These are phyloP conservation scores for Anolis carolinensis DNA, from an alignment of 2,113 vertebrate genomes.

Conservation along the genomic window DNA sequence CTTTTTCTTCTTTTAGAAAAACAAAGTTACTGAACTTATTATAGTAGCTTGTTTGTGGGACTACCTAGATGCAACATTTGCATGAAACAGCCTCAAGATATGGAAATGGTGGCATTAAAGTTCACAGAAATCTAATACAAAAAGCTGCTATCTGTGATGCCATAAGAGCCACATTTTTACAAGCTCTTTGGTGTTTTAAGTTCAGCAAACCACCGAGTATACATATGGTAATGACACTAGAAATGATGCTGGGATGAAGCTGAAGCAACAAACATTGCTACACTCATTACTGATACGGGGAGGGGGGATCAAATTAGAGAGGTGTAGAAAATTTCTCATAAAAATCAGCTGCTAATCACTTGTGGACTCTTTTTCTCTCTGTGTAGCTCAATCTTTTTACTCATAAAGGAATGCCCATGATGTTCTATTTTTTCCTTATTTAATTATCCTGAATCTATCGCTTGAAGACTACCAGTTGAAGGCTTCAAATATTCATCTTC, in stretches of 20 bases:
- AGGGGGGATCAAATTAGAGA: slow-evolving; percentile 76
- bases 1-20: slow-evolving; percentile 17
- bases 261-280: slow-evolving; percentile 71
- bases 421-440: slow-evolving; percentile 74
- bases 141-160: slow-evolving; percentile 68
- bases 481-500: slow-evolving; percentile 74
- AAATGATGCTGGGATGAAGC: slow-evolving; percentile 71
- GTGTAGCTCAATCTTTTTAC: slow-evolving; percentile 60
- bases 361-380: slow-evolving; percentile 64
- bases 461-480: slow-evolving; percentile 69
- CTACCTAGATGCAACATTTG: slow-evolving; percentile 66
- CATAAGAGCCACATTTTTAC: slow-evolving; percentile 64
- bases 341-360: slow-evolving; percentile 74
- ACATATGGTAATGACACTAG: slow-evolving; percentile 68
- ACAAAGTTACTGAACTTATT: slow-evolving; percentile 59
- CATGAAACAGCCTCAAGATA: slow-evolving; percentile 66
- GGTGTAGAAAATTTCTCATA: slow-evolving; percentile 71
- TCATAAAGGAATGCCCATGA: slow-evolving; percentile 72
- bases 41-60: slow-evolving; percentile 62
- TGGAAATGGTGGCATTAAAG: slow-evolving; percentile 58
- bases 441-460: slow-evolving; percentile 77
- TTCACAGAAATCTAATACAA: slow-evolving; percentile 67
- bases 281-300: slow-evolving; percentile 73
- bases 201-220: slow-evolving; percentile 62
- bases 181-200: slow-evolving; percentile 66